These are phyloP conservation scores for Aphidius gifuensis DNA, from an alignment of 1,140 invertebrate species.

Conservation along the genomic window DNA sequence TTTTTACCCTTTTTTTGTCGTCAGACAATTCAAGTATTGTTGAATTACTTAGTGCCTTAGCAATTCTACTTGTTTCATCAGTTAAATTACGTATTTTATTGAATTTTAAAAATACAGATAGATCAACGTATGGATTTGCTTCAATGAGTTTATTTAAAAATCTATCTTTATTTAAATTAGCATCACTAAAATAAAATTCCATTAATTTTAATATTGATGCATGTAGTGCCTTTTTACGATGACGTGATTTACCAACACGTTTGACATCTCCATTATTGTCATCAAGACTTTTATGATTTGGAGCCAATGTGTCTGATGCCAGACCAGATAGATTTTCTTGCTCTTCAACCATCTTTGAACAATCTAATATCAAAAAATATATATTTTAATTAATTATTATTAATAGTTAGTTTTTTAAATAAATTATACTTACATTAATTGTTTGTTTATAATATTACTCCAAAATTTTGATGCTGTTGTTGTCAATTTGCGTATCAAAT, in stretches of 20 bases:
- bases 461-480: too few species aligned
- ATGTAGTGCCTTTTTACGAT: constrained; percentile 69
- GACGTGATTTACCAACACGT: constrained; percentile 52
- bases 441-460: too few species aligned
- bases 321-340: constrained; percentile 46
- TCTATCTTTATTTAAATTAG: constrained; percentile 82
- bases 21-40: constrained; percentile 71
- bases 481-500: too few species aligned
- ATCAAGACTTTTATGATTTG: constrained; percentile 43
- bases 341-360: constrained; percentile 50
- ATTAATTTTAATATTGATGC: constrained; percentile 75
- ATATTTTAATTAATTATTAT: too few species aligned
- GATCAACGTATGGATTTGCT: constrained; percentile 68
- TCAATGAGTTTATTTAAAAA: constrained; percentile 70
- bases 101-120: constrained; percentile 74
- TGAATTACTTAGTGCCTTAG: constrained; percentile 73
- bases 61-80: constrained; percentile 65
- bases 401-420: too few species aligned
- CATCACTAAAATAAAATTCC: constrained; percentile 92
- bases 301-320: constrained; percentile 43
- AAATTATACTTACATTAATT: too few species aligned
- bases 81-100: constrained; percentile 80
- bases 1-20: constrained; percentile 65
- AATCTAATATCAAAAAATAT: too few species aligned
- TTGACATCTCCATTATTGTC: constrained; percentile 24